Base-by-base conservation (phyloP, 1,140 invertebrate genomes). In the Drosophila chauvacae region DNA sequence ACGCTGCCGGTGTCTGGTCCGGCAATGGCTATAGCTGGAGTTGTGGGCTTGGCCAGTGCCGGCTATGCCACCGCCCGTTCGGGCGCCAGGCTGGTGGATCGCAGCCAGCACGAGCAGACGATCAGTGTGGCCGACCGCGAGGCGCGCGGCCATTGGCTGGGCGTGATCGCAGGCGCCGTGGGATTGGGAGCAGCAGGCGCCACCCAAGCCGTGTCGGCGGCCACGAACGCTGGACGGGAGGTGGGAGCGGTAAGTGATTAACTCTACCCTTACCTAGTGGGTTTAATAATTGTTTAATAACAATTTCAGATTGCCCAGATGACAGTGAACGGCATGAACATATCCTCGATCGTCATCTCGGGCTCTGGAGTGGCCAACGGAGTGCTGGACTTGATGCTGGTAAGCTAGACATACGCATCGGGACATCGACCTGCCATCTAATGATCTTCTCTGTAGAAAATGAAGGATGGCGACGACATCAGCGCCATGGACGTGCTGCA, bases 321-420 rank as follows among this genome's bases (percentile, higher is more conserved):
- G 30, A 76, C 83, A 18, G 80, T 91, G 7, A 91, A 91, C 62
- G 39, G 88, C 30, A 72, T 91, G 72, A 91, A 91, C 65, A 88
- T 91, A 2, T 64, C 87, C 26, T 76, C 77, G 3, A 84, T 91
- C 55, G 62, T 81, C 11, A 35, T 91, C 1, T 85, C 86, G 3
- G 88, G 80, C n/a, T 71, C 68, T 47, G 88, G 87, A 7, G 35
- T 88, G 13, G 78, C 56, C 48, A 81, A 85, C 44, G 78, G 88
- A 7, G 39, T 71, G 9, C 42, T 85, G 4, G 87, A 91, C 35
- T 39, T 91, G 18, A n/a, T 80, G 50, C 51, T 91, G 64, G 87
- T 91, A 53, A 80, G 64, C 30, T 1, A 28, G 23, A 30, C 3
- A 14, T 11, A n/a, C 45, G 7, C 4, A 20, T 11, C 23, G 23